Base-by-base conservation (phyloP, 1,140 invertebrate genomes). In the Calliopsis andreniformis region DNA sequence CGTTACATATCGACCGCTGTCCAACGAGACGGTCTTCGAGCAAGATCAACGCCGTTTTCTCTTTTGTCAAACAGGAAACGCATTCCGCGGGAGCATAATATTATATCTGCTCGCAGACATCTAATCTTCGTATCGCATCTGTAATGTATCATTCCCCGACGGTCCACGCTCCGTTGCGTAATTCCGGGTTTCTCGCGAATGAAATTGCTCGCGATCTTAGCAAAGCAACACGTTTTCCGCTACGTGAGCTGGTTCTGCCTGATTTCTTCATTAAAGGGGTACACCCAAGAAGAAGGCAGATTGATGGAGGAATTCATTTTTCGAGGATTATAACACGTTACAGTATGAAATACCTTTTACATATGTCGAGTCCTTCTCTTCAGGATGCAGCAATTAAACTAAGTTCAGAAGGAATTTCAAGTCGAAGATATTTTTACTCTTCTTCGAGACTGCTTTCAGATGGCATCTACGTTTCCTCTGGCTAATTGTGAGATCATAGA, bases 91-190 rank as follows among this genome's bases (percentile, higher is more conserved):
- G n/a, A n/a, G 18, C 35, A 69, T 69, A 76, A 76, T 61, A 59
- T 61, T 59, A 69, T 76, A 69, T 76, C 73, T 69, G 3, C 32
- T 18, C 43, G 2, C 42, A 43, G 53, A 51, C 64, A 69, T 69
- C 73, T 76, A 76, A 68, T 76, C 73, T 76, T 56, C 62, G 73
- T 68, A 76, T 76, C 73, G 55, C 73, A 76, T 68, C 73, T 59
- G n/a, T 51, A 51, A 76, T 76, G 56, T 76, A 76, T 76, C 73
- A 76, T 76, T 68, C 55, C 43, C n/a, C 43, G 73, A 42, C 66
- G 55, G 73, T 2, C 43, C 51, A 25, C 51, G 42, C 43, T 20
- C 39, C 30, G 64, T 76, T 68, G 64, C 73, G 66, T 68, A 76
- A 76, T 59, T 69, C 73, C 73, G 64, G 66, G 43, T 76, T 76